Conservation (phyloP, 1,140 invertebrate species). For the Temnothorax curvispinosus region DNA sequence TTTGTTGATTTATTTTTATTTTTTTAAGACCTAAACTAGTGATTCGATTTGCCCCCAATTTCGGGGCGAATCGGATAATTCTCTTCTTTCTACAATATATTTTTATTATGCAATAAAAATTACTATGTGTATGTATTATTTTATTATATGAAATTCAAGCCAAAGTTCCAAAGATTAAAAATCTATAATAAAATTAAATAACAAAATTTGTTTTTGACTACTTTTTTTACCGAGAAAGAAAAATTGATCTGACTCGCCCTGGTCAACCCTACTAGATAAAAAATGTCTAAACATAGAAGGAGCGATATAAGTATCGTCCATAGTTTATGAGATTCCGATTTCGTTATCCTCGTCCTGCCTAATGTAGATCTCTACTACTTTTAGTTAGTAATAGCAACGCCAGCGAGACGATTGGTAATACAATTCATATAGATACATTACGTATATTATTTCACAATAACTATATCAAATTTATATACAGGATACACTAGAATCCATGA, state of each 20-base stretch:
- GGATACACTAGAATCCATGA: background rate
- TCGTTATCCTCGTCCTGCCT: background rate
- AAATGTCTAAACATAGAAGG: background rate
- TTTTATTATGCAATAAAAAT: background rate
- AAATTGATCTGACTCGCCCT: background rate
- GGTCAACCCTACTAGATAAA: background rate
- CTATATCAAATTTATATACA: background rate
- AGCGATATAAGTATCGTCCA: background rate
- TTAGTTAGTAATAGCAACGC: background rate
- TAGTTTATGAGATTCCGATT: background rate
- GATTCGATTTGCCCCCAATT: background rate
- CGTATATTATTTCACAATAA: background rate
- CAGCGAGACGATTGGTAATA: background rate
- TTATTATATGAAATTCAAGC: background rate
- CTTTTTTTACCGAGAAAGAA: background rate
- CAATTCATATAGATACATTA: background rate
- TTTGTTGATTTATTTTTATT: background rate
- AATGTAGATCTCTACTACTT: background rate
- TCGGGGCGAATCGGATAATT: background rate
- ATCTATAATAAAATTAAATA: background rate
- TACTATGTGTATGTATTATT: background rate
- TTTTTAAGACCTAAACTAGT: background rate
- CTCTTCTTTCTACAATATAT: background rate
- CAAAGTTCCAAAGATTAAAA: background rate
- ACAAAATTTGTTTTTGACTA: background rate